These are phyloP conservation scores for Conger conger DNA, from an alignment of 2,113 vertebrate genomes.

Conservation along the genomic window DNA sequence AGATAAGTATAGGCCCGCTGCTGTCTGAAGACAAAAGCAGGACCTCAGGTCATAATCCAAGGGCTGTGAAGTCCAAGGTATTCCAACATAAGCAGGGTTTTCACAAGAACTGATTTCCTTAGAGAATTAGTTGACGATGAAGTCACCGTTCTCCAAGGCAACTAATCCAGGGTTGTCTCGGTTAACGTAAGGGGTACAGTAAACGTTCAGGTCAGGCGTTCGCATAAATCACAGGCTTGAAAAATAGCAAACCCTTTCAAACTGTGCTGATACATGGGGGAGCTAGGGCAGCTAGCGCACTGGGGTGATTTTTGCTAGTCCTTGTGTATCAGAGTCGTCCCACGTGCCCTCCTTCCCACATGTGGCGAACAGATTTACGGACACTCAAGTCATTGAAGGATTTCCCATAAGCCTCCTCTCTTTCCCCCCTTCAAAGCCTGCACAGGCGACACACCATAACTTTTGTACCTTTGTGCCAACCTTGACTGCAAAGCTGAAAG, in stretches of 20 bases:
- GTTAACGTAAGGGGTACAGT: neutral
- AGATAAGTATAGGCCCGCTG: neutral
- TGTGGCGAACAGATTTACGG: neutral
- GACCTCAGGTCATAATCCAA: neutral
- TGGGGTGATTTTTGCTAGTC: neutral
- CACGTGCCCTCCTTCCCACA: neutral
- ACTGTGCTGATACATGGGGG: neutral
- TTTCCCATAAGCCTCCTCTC: slow-evolving; percentile 6
- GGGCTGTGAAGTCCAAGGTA: neutral
- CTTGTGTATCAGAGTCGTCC: neutral
- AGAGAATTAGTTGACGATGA: neutral
- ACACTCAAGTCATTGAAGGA: neutral
- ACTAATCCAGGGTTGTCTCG: neutral
- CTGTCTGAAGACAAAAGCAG: neutral
- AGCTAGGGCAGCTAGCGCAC: neutral
- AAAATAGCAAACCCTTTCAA: neutral
- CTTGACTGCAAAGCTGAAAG: neutral
- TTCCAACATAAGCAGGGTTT: neutral
- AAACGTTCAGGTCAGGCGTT: neutral
- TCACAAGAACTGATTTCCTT: neutral
- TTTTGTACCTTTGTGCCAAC: neutral
- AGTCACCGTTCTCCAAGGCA: neutral
- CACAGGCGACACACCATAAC: neutral
- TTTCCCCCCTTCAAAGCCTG: neutral
- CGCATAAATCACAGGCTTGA: neutral